Percentiles rank a stretch among this genome's conserved stretches.
These are phyloP conservation scores for Stercorarius parasiticus DNA, from an alignment of 2,113 vertebrate genomes.

Conservation along the genomic window DNA sequence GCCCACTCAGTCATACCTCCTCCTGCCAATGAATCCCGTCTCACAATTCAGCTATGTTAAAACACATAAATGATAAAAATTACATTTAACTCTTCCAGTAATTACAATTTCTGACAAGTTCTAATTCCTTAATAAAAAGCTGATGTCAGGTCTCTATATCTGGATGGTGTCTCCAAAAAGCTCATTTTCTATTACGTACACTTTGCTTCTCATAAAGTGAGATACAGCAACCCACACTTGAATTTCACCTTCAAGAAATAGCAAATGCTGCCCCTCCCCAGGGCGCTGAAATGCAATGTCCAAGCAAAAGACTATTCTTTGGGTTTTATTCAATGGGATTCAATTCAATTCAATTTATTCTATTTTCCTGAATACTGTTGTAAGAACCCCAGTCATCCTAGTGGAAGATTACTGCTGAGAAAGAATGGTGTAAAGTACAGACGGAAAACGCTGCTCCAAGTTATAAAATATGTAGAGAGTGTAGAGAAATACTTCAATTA, in stretches of 20 bases:
- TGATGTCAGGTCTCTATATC: background rate
- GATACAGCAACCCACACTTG: background rate
- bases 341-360: no score
- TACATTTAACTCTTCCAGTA: background rate
- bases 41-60: background rate
- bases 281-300: background rate
- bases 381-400: background rate
- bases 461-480: background rate
- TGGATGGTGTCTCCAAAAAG: background rate
- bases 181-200: background rate
- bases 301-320: background rate
- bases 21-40: background rate
- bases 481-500: background rate
- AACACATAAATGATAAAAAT: background rate
- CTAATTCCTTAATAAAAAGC: background rate
- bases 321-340: background rate
- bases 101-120: background rate
- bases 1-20: background rate
- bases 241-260: background rate
- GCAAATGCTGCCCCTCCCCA: background rate
- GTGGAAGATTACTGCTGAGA: background rate
- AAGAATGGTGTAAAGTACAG: background rate
- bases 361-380: background rate
- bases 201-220: background rate
- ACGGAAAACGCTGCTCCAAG: background rate